Evolutionary conservation across 2,113 vertebrate genomes (phyloP).

Genomic region (Salminus brasiliensis): DNA sequence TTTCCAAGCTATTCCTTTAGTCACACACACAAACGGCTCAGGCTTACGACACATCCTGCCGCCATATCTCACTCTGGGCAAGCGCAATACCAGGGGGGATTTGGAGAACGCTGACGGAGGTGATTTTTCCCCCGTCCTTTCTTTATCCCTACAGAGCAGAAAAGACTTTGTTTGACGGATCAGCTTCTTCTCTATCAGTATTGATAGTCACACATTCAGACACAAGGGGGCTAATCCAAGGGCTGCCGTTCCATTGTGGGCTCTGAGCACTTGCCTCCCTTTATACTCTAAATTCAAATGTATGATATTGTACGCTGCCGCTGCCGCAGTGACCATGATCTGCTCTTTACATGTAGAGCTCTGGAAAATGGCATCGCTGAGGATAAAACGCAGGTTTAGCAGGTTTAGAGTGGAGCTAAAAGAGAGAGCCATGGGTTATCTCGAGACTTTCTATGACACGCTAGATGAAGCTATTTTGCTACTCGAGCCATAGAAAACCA

Average conservation of each 20-base stretch:
- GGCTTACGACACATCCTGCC: background rate
- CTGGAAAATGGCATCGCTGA: background rate
- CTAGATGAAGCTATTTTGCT: background rate
- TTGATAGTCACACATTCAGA: conserved; percentile 9
- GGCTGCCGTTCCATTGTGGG: background rate
- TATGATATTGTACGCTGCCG: background rate
- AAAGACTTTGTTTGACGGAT: conserved; percentile 10
- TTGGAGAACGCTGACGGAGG: background rate
- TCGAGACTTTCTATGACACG: background rate
- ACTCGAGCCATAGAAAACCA: background rate
- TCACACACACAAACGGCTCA: background rate
- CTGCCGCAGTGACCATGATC: background rate
- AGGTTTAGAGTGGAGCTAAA: background rate
- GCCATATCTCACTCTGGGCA: background rate
- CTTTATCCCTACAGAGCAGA: background rate
- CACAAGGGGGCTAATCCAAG: background rate
- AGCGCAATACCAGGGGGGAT: background rate
- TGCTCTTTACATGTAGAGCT: background rate
- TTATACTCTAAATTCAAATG: background rate
- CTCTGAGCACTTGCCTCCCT: background rate
- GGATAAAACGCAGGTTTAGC: background rate
- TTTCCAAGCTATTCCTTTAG: too few species aligned
- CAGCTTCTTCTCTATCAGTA: background rate
- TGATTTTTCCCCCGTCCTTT: background rate
- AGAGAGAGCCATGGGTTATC: background rate